Conservation (phyloP, 2,113 vertebrate species). For the Cariama cristata region DNA sequence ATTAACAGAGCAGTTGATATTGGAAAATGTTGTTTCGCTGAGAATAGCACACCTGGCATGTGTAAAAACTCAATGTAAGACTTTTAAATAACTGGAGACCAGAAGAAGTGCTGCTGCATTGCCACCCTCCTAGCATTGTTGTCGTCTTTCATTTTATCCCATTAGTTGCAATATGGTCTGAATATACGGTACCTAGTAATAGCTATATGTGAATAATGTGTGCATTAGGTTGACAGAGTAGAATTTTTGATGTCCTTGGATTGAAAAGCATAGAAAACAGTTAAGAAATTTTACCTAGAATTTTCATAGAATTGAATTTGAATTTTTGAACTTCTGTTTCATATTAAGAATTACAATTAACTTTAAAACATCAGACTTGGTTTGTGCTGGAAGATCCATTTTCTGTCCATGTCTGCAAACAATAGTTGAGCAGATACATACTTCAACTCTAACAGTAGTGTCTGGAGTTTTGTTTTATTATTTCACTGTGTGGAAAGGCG, state of each 20-base stretch:
- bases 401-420: background rate
- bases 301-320: background rate
- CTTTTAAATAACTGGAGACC: background rate
- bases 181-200: background rate
- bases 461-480: background rate
- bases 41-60: background rate
- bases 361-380: background rate
- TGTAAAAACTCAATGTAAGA: background rate
- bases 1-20: background rate
- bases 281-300: background rate
- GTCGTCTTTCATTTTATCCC: background rate
- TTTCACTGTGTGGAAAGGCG: background rate
- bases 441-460: background rate
- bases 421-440: background rate
- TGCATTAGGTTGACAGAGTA: background rate
- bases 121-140: background rate
- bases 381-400: background rate
- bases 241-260: background rate
- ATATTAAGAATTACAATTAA: background rate
- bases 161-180: background rate
- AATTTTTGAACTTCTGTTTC: background rate
- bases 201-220: fast-evolving
- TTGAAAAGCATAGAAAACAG: background rate
- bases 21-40: background rate
- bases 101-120: background rate